phyloP scores from a whole-genome alignment of 2,797 vertebrate genomes.

The Sebastes hopkinsi region DNA sequence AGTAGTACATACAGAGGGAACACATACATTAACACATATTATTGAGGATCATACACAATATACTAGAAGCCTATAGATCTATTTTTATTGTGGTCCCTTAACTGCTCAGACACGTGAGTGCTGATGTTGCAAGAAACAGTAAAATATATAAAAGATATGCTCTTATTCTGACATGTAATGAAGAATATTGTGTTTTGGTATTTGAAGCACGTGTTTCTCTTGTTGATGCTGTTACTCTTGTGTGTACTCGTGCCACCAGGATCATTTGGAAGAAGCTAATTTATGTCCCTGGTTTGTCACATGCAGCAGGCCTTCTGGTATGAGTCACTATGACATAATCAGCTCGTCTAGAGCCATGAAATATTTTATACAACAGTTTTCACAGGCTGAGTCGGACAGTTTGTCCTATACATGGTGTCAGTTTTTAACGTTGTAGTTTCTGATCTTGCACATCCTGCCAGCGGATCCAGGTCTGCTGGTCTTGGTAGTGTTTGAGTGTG shows the following conservation, averaged over 20 bases:
- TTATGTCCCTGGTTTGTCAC: neutral
- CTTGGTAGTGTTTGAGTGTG: conserved; percentile 23
- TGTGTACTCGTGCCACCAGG: neutral
- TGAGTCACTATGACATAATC: neutral
- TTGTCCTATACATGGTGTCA: conserved; percentile 59
- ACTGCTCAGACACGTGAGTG: neutral
- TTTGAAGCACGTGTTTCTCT: neutral
- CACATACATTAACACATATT: neutral
- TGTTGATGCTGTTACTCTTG: neutral
- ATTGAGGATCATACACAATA: neutral
- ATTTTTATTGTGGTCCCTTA: neutral
- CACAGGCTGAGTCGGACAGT: neutral
- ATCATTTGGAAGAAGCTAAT: neutral
- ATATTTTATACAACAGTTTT: neutral
- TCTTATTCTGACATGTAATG: neutral
- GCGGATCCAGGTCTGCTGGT: conserved; percentile 55
- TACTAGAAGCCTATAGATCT: neutral
- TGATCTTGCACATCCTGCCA: conserved; percentile 74
- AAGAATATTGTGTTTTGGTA: neutral
- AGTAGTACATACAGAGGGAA: neutral
- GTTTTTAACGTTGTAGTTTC: conserved; percentile 91
- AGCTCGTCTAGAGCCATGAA: neutral
- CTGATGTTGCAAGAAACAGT: neutral
- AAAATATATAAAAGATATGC: neutral
- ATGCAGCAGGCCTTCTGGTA: neutral